Percentiles rank a stretch among this genome's conserved stretches.
phyloP scores from a whole-genome alignment of 2,888 invertebrate species.

The Criorhina ranunculi region DNA sequence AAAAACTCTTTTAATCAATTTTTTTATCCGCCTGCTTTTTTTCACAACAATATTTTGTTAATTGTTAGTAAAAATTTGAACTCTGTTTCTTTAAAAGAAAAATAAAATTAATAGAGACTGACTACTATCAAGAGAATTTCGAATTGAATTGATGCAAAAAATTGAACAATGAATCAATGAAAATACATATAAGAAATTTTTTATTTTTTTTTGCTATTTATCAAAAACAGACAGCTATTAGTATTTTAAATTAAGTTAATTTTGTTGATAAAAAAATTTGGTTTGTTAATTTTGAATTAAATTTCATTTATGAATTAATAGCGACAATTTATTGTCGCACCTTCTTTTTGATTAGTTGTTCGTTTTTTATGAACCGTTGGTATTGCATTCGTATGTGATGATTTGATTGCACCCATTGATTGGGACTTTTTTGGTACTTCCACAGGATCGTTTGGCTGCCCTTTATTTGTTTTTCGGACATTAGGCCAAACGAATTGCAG shows the following conservation, averaged over 20 bases:
- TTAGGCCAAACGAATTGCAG: conserved; percentile 96
- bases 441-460: conserved; percentile 86
- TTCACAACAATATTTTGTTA: conserved; percentile 18
- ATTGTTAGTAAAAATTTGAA: conserved; percentile 28
- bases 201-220: conserved; percentile 30
- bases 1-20: conserved; percentile 79
- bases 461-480: conserved; percentile 84
- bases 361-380: conserved; percentile 89
- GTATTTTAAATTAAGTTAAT: conserved; percentile 21
- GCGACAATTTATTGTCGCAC: conserved; percentile 85
- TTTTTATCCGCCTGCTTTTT: conserved; percentile 24
- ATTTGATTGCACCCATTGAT: conserved; percentile 94
- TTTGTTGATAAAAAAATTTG: conserved; percentile 15
- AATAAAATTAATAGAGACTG: conserved; percentile 27
- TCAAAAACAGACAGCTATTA: conserved; percentile 22
- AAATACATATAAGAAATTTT: conserved; percentile 7
- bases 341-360: conserved; percentile 85
- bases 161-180: conserved; percentile 28
- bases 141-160: conserved; percentile 39
- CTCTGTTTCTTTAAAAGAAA: conserved; percentile 20
- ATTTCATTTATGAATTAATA: conserved; percentile 78
- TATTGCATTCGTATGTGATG: conserved; percentile 85
- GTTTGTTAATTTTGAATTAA: conserved; percentile 36
- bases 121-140: conserved; percentile 29
- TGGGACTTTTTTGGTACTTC: conserved; percentile 91